A percentile compares a stretch with the other conserved stretches of the same genome.
Evolutionary conservation across 1,140 invertebrate genomes (phyloP).

Genomic region (Archegozetes longisetosus): DNA sequence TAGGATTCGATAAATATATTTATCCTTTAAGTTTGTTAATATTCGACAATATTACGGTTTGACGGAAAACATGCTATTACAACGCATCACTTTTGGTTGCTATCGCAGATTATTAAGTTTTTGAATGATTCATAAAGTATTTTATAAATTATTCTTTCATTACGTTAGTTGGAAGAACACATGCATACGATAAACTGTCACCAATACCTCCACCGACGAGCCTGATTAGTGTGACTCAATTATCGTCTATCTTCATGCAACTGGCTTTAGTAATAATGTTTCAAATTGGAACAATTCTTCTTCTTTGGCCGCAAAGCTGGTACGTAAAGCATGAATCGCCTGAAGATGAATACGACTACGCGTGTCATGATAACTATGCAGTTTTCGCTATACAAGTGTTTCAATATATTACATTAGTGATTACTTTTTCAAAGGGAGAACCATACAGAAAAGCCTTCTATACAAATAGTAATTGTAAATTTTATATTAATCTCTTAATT

Average conservation of each 20-base stretch:
- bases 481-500: neutral
- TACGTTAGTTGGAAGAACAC: conserved; percentile 43
- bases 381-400: conserved; percentile 44
- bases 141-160: conserved; percentile 3
- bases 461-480: conserved; percentile 33
- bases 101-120: too few relatives aligned
- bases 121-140: neutral
- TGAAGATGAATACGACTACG: conserved; percentile 23
- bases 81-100: too few relatives aligned
- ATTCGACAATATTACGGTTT: too few relatives aligned
- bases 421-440: conserved; percentile 39
- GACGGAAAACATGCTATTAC: too few relatives aligned
- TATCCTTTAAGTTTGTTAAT: too few relatives aligned
- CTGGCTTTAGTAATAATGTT: conserved; percentile 28
- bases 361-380: conserved; percentile 32
- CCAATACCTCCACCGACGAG: conserved; percentile 41
- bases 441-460: conserved; percentile 39
- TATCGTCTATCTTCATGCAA: conserved; percentile 28
- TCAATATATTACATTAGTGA: conserved; percentile 44
- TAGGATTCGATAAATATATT: too few relatives aligned
- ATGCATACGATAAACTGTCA: conserved; percentile 43
- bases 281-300: conserved; percentile 31
- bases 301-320: conserved; percentile 32
- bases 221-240: conserved; percentile 33
- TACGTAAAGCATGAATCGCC: conserved; percentile 23